A percentile compares a stretch with the other conserved stretches of the same genome.
These are phyloP conservation scores for Pocillopora verrucosa DNA, from an alignment of 64 coral and sea anemone species.

Conservation along the genomic window DNA sequence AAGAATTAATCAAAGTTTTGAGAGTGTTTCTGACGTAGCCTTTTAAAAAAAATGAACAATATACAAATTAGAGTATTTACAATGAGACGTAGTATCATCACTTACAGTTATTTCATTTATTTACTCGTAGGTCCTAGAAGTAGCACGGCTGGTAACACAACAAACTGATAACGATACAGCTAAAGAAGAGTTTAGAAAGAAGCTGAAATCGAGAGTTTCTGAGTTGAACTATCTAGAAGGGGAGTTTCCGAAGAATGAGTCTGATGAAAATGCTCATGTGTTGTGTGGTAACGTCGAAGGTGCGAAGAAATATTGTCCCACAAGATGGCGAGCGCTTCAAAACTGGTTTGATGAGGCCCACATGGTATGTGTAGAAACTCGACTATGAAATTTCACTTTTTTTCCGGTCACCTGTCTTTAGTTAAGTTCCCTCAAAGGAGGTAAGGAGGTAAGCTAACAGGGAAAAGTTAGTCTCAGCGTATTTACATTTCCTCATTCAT, in stretches of 20 bases:
- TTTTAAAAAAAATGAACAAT: too few species aligned
- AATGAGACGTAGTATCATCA: too few species aligned
- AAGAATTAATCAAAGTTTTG: too few species aligned
- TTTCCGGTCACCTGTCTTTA: too few species aligned
- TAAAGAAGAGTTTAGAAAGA: slow-evolving; percentile 49
- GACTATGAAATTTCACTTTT: background rate
- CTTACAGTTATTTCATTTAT: background rate
- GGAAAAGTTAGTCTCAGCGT: too few species aligned
- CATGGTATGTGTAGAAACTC: slow-evolving; percentile 26
- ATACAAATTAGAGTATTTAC: too few species aligned
- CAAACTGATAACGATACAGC: slow-evolving; percentile 53
- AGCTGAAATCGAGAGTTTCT: slow-evolving; percentile 43
- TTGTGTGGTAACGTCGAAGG: slow-evolving; percentile 47
- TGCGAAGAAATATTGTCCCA: slow-evolving; percentile 61
- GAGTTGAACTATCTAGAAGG: slow-evolving; percentile 76
- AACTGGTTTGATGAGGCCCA: slow-evolving; percentile 54
- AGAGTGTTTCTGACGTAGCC: too few species aligned
- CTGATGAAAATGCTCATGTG: slow-evolving; percentile 50
- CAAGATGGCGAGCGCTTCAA: slow-evolving; percentile 60
- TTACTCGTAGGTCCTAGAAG: slow-evolving; percentile 43
- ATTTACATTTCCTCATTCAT: too few species aligned
- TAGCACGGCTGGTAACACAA: slow-evolving; percentile 57
- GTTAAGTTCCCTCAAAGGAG: too few species aligned
- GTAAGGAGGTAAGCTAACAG: too few species aligned
- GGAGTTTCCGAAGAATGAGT: slow-evolving; percentile 60